Percentiles rank a stretch among this genome's conserved stretches.
These are phyloP conservation scores for Chaetura pelagica DNA, from an alignment of 2,113 vertebrate genomes.

Conservation along the genomic window DNA sequence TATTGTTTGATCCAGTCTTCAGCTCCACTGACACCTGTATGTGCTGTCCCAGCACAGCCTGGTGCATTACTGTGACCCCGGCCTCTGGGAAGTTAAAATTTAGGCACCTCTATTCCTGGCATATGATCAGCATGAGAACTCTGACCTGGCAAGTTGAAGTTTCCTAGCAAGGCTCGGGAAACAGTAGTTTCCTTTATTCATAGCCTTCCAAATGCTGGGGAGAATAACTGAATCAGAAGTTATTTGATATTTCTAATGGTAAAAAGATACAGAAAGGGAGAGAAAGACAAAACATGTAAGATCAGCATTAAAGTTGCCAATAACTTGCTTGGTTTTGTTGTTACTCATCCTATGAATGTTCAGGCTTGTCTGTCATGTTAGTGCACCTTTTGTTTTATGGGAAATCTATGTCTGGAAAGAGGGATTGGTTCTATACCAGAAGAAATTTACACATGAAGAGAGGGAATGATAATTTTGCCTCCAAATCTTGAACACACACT, in stretches of 20 bases:
- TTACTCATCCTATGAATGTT: constrained; percentile 20
- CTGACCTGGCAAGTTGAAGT: neutral
- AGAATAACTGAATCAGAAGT: neutral
- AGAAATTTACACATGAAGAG: neutral
- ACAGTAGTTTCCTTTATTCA: neutral
- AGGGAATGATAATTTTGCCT: neutral
- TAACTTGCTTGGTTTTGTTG: neutral
- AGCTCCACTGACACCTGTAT: neutral
- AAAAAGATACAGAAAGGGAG: neutral
- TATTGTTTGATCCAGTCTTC: neutral
- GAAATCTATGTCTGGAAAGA: constrained; percentile 29
- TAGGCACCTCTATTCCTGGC: neutral
- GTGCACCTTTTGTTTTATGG: constrained; percentile 4
- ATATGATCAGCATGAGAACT: neutral
- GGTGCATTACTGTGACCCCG: neutral
- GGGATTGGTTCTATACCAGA: neutral
- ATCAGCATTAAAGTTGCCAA: neutral
- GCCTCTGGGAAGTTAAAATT: neutral
- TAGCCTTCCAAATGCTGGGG: neutral
- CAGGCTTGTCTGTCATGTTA: constrained; percentile 9
- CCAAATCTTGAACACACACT: neutral
- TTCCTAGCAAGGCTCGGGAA: neutral
- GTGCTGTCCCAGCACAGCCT: neutral
- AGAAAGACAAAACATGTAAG: neutral
- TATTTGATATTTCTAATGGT: neutral